A percentile compares a stretch with the other conserved stretches of the same genome.
Evolutionary conservation across 2,888 invertebrate genomes (phyloP).

Genomic region (Lasius platythorax): DNA sequence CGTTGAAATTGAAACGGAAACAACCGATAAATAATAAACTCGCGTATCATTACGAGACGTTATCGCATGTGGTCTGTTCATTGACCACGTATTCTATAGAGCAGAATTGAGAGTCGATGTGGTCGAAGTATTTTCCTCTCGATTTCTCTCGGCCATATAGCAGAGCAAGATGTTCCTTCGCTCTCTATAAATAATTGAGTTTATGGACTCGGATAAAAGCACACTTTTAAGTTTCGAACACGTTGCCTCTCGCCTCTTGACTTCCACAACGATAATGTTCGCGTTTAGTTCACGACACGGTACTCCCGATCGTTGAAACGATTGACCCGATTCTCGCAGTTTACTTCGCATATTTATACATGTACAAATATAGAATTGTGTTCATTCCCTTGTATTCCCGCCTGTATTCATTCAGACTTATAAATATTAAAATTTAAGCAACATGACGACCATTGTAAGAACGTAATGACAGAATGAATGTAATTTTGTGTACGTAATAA

Average conservation of each 20-base stretch:
- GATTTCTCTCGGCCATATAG: conserved; percentile 49
- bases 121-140: conserved; percentile 41
- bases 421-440: conserved; percentile 3
- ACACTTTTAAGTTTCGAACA: conserved; percentile 61
- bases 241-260: conserved; percentile 50
- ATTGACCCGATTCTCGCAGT: neutral
- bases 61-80: neutral
- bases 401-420: neutral
- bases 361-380: neutral
- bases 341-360: neutral
- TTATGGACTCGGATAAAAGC: conserved; percentile 62
- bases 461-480: neutral
- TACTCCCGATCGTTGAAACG: conserved; percentile 35
- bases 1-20: neutral
- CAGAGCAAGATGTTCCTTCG: conserved; percentile 40
- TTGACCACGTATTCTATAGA: conserved; percentile 3
- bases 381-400: neutral
- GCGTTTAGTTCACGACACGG: conserved; percentile 45
- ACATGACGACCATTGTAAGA: neutral
- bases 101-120: conserved; percentile 2
- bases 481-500: neutral
- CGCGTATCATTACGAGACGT: conserved; percentile 11
- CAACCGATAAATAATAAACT: conserved; percentile 22
- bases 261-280: conserved; percentile 60
- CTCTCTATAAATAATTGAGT: conserved; percentile 74